These are phyloP conservation scores for Pedionomus torquatus DNA, from an alignment of 2,113 vertebrate genomes.

Conservation along the genomic window DNA sequence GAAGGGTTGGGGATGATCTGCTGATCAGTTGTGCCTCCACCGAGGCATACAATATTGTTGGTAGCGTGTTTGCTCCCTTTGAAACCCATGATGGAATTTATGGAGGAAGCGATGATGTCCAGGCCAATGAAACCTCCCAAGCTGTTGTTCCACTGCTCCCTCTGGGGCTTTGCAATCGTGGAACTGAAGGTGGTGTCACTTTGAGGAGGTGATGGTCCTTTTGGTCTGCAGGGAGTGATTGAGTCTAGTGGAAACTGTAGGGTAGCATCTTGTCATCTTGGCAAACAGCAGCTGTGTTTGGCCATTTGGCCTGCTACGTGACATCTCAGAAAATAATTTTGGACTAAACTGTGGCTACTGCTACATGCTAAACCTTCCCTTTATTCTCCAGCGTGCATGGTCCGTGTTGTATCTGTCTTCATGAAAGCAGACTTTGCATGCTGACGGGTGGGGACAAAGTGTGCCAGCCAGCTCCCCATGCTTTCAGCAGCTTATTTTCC, in stretches of 20 bases:
- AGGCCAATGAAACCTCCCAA: rapidly evolving
- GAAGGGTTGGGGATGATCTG: not conserved
- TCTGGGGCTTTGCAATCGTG: rapidly evolving
- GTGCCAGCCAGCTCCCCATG: not conserved
- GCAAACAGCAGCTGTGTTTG: not conserved
- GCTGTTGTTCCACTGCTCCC: rapidly evolving
- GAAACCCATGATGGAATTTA: not conserved
- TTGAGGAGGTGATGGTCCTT: not conserved
- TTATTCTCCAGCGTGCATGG: not conserved
- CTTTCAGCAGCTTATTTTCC: not conserved
- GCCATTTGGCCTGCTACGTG: not conserved
- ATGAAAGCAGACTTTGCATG: not conserved
- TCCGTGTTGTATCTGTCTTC: not conserved
- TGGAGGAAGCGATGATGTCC: not conserved
- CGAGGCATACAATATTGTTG: rapidly evolving
- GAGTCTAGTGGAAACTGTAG: not conserved
- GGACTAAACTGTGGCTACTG: not conserved
- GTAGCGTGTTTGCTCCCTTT: not conserved
- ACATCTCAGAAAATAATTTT: not conserved
- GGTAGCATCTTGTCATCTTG: not conserved
- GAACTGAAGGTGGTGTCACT: rapidly evolving
- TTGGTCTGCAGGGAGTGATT: not conserved
- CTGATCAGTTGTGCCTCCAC: rapidly evolving
- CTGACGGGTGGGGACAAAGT: not conserved
- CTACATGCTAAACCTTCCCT: not conserved